phyloP scores from a whole-genome alignment of 2,888 invertebrate genomes.

The Phasia obesa region DNA sequence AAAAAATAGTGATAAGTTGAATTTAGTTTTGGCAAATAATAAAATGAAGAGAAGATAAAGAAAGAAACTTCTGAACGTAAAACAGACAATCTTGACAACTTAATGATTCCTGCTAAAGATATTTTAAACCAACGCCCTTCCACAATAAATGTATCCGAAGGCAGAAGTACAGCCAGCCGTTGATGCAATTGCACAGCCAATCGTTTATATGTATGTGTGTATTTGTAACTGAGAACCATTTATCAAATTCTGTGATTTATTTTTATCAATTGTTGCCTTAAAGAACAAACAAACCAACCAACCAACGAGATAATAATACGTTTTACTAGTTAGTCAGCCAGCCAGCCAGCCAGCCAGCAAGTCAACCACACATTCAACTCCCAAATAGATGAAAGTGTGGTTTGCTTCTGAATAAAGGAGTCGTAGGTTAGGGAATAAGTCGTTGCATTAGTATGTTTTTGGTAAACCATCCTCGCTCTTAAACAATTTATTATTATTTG shows the following conservation, averaged over 20 bases:
- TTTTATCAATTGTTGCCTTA: conserved; percentile 42
- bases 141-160: not conserved
- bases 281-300: conserved; percentile 9
- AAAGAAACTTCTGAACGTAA: conserved; percentile 11
- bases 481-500: not conserved
- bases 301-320: too few species aligned
- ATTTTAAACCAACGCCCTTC: conserved; percentile 10
- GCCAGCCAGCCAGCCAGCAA: not conserved
- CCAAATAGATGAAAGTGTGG: conserved; percentile 39
- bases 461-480: not conserved
- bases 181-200: conserved; percentile 22
- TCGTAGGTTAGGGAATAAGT: not conserved
- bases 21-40: conserved; percentile 14
- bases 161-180: not conserved
- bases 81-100: conserved; percentile 15
- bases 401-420: not conserved
- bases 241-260: conserved; percentile 55
- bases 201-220: conserved; percentile 11
- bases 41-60: conserved; percentile 7
- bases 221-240: conserved; percentile 31
- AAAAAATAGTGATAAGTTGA: conserved; percentile 5
- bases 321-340: conserved; percentile 2
- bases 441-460: not conserved
- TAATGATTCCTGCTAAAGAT: conserved; percentile 14
- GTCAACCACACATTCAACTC: conserved; percentile 4